Evolutionary conservation across 2,888 invertebrate species (phyloP).

Genomic region (Macrophya alboannulata): DNA sequence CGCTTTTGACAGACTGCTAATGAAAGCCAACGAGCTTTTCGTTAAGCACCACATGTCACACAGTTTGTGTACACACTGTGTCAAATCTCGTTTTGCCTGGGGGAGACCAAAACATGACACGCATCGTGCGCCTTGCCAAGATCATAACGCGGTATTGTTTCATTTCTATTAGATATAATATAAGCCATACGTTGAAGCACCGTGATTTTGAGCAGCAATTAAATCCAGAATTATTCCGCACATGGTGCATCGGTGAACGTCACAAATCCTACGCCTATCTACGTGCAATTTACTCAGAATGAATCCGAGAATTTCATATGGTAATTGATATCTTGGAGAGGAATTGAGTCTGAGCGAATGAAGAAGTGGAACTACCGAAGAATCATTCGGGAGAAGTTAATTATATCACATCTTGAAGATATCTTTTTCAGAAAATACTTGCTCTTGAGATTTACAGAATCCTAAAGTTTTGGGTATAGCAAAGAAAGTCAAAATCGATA

Average conservation of each 20-base stretch:
- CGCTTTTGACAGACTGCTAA: constrained; percentile 46
- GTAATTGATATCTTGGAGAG: too few species aligned
- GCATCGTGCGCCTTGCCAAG: constrained; percentile 10
- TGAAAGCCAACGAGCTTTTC: constrained; percentile 53
- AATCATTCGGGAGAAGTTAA: too few species aligned
- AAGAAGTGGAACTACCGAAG: too few species aligned
- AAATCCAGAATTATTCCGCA: constrained; percentile 4
- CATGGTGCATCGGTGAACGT: background rate
- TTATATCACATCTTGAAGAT: too few species aligned
- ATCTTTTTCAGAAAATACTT: too few species aligned
- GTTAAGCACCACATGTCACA: constrained; percentile 53
- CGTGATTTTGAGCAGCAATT: constrained; percentile 5
- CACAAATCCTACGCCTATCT: too few species aligned
- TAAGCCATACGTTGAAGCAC: background rate
- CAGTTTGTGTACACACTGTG: constrained; percentile 49
- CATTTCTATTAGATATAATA: constrained; percentile 24
- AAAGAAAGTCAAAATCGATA: too few species aligned
- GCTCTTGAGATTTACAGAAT: too few species aligned
- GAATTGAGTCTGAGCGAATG: background rate
- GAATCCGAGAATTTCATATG: background rate
- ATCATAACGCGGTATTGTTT: constrained; percentile 22
- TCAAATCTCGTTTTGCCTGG: constrained; percentile 37
- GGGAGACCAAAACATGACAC: constrained; percentile 1
- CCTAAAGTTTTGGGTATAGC: too few species aligned
- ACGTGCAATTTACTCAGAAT: background rate